Percentiles rank a stretch among this genome's conserved stretches.
These are phyloP conservation scores for Clostera curtula DNA, from an alignment of 2,888 invertebrate genomes.

Conservation along the genomic window DNA sequence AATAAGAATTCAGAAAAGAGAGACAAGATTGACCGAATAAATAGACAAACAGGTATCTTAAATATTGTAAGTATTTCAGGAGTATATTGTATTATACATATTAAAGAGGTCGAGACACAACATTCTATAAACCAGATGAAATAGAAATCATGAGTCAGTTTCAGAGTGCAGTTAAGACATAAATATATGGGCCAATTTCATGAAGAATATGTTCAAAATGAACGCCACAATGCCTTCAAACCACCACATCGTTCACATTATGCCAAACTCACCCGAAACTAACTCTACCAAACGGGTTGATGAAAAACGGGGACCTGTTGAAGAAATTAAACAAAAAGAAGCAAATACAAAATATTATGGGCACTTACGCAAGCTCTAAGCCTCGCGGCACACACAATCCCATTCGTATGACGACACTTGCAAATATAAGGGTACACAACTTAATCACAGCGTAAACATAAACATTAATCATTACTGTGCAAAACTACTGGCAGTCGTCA, in stretches of 20 bases:
- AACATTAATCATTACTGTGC: constrained; percentile 21
- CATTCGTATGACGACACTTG: constrained; percentile 40
- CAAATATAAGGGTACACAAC: constrained; percentile 27
- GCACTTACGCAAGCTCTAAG: constrained; percentile 55
- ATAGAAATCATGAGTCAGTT: constrained; percentile 58
- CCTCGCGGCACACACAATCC: constrained; percentile 50
- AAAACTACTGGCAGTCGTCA: constrained; percentile 29
- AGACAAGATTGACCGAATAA: too few relatives aligned
- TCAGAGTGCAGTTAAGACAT: constrained; percentile 70
- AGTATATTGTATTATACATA: constrained; percentile 7
- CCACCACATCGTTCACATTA: constrained; percentile 69
- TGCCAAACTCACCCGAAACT: constrained; percentile 82
- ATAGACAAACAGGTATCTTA: too few relatives aligned
- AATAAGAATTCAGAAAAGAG: too few relatives aligned
- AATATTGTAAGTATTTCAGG: too few relatives aligned
- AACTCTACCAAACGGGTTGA: constrained; percentile 81
- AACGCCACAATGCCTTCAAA: constrained; percentile 72
- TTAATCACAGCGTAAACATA: constrained; percentile 26
- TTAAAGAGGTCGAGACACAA: constrained; percentile 11
- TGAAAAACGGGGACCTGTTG: constrained; percentile 83
- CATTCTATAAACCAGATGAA: constrained; percentile 21
- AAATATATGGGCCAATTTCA: constrained; percentile 49
- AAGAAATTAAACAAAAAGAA: constrained; percentile 77
- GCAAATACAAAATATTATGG: constrained; percentile 55
- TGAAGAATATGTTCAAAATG: constrained; percentile 55